phyloP scores from a whole-genome alignment of 1,140 invertebrate genomes.

The Macrosteles quadrilineatus region DNA sequence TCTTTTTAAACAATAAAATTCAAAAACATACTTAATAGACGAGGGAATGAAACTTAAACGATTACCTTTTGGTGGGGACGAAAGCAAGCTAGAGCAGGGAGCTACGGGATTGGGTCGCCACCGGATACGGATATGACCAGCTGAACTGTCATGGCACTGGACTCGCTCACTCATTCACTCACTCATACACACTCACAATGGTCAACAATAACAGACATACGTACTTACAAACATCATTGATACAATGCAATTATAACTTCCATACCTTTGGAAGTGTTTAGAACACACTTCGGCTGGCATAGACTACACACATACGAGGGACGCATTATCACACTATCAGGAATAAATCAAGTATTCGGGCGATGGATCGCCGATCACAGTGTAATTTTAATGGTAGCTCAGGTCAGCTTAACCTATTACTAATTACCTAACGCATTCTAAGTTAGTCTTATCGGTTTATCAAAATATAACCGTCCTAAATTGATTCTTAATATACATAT shows the following conservation, averaged over 20 bases:
- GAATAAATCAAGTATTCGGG: constrained; percentile 37
- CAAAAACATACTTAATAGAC: neutral
- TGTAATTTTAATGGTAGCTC: constrained; percentile 24
- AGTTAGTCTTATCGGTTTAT: constrained; percentile 24
- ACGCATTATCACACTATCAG: constrained; percentile 42
- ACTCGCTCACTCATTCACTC: constrained; percentile 27
- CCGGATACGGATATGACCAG: constrained; percentile 29
- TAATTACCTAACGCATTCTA: constrained; percentile 11
- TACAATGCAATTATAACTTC: constrained; percentile 42
- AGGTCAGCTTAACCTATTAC: constrained; percentile 31
- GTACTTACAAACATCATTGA: constrained; percentile 39
- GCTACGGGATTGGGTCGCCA: constrained; percentile 1
- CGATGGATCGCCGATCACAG: constrained; percentile 14
- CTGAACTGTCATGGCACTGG: constrained; percentile 35
- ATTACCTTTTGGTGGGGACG: constrained; percentile 20
- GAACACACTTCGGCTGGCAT: constrained; percentile 43
- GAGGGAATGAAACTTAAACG: constrained; percentile 25
- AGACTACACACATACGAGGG: constrained; percentile 38
- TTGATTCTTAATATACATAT: constrained; percentile 20
- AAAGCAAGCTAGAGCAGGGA: constrained; percentile 13
- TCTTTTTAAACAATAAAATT: constrained; percentile 25
- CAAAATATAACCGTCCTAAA: constrained; percentile 24
- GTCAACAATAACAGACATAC: constrained; percentile 37
- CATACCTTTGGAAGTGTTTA: constrained; percentile 42
- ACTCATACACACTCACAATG: constrained; percentile 25